phyloP scores from a whole-genome alignment of 2,888 invertebrate genomes.

The Magallana nippona region DNA sequence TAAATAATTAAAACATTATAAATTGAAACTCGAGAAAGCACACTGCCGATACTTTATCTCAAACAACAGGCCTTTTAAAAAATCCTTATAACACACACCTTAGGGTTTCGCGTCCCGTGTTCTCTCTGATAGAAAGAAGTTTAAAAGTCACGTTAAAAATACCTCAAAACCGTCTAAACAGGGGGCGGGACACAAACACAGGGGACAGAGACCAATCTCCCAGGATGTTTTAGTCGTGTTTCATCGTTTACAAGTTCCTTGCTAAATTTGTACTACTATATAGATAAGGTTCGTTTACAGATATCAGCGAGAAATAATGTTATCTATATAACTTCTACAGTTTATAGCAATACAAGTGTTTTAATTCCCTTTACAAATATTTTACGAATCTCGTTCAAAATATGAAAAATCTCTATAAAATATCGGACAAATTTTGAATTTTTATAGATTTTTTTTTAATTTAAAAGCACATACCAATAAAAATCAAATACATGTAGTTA shows the following conservation, averaged over 20 bases:
- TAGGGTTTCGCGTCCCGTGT: background rate
- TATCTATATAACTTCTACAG: no score
- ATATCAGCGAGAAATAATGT: background rate
- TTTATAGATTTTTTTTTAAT: no score
- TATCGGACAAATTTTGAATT: no score
- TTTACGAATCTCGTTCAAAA: no score
- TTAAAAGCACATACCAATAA: no score
- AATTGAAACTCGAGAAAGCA: background rate
- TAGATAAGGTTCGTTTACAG: background rate
- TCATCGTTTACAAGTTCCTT: background rate
- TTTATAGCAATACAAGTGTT: no score
- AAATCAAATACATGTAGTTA: no score
- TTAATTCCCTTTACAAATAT: no score
- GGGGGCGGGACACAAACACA: background rate
- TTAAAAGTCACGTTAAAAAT: constrained; percentile 16
- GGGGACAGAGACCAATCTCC: background rate
- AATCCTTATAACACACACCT: background rate
- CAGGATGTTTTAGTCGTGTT: background rate
- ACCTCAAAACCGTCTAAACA: background rate
- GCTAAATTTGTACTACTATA: background rate
- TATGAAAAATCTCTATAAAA: no score
- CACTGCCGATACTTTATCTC: background rate
- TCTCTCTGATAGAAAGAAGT: constrained; percentile 10
- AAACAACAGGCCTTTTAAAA: background rate
- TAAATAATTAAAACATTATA: background rate